phyloP scores from a whole-genome alignment of 2,797 vertebrate genomes.

The Pseudomugil tenellus region DNA sequence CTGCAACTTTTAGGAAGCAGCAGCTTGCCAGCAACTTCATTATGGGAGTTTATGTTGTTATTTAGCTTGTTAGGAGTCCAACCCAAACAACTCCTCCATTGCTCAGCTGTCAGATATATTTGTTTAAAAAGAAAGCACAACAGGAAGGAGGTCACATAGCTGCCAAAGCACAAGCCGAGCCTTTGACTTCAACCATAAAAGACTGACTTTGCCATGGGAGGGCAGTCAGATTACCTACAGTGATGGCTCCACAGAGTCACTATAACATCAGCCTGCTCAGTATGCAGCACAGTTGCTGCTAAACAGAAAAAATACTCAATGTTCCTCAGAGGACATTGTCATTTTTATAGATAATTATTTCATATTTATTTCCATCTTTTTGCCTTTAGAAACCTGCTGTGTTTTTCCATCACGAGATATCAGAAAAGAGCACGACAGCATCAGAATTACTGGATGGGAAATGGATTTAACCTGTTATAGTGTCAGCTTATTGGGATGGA shows the following conservation, averaged over 20 bases:
- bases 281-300: slow-evolving; percentile 55
- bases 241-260: slow-evolving; percentile 51
- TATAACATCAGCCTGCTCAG: slow-evolving; percentile 61
- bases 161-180: slow-evolving; percentile 68
- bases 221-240: slow-evolving; percentile 53
- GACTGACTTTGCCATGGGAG: slow-evolving; percentile 52
- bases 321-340: background rate
- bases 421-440: background rate
- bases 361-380: background rate
- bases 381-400: background rate
- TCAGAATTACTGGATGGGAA: background rate
- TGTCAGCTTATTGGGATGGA: too few species aligned
- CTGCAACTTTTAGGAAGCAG: slow-evolving; percentile 24
- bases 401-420: background rate
- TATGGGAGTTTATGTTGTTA: slow-evolving; percentile 50
- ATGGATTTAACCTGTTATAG: background rate
- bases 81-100: slow-evolving; percentile 56
- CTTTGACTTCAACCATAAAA: slow-evolving; percentile 68
- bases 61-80: slow-evolving; percentile 54
- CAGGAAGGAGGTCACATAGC: slow-evolving; percentile 71
- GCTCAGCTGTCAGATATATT: slow-evolving; percentile 69
- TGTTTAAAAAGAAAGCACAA: slow-evolving; percentile 65
- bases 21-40: slow-evolving; percentile 30
- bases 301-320: background rate
- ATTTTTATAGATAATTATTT: background rate